Percentiles rank a stretch among this genome's conserved stretches.
Conservation (phyloP, 2,888 invertebrate genomes). For the Tethea ocularis region DNA sequence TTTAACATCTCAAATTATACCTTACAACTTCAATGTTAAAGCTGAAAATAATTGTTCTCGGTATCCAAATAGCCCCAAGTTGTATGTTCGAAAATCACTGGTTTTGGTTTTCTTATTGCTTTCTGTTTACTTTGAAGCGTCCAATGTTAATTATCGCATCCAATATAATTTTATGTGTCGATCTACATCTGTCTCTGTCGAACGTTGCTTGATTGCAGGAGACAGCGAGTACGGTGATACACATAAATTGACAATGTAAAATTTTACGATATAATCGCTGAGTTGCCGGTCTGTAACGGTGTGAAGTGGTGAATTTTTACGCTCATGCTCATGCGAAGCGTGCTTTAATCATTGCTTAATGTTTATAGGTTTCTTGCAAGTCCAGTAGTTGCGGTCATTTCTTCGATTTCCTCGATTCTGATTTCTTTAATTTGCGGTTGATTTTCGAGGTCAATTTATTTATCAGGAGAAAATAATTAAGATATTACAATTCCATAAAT, state of each 20-base stretch:
- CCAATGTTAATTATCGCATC: slow-evolving; percentile 65
- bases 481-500: not conserved
- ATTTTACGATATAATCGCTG: slow-evolving; percentile 65
- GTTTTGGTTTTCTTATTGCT: slow-evolving; percentile 32
- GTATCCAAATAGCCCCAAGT: slow-evolving; percentile 35
- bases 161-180: slow-evolving; percentile 62
- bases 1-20: slow-evolving; percentile 35
- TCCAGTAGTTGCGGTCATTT: not conserved
- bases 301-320: slow-evolving; percentile 36
- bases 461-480: not conserved
- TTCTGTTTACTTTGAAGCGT: slow-evolving; percentile 67
- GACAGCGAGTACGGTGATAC: slow-evolving; percentile 51
- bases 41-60: slow-evolving; percentile 36
- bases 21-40: slow-evolving; percentile 36
- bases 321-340: slow-evolving; percentile 11
- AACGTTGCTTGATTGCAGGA: slow-evolving; percentile 30
- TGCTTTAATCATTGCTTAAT: slow-evolving; percentile 38
- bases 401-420: not conserved
- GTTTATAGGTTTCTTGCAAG: slow-evolving; percentile 30
- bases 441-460: not conserved
- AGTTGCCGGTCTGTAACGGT: slow-evolving; percentile 37
- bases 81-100: slow-evolving; percentile 49
- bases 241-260: slow-evolving; percentile 68
- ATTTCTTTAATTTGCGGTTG: slow-evolving; percentile 1
- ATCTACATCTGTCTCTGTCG: slow-evolving; percentile 40